These are phyloP conservation scores for Fopius arisanus DNA, from an alignment of 1,140 invertebrate species.

Conservation along the genomic window DNA sequence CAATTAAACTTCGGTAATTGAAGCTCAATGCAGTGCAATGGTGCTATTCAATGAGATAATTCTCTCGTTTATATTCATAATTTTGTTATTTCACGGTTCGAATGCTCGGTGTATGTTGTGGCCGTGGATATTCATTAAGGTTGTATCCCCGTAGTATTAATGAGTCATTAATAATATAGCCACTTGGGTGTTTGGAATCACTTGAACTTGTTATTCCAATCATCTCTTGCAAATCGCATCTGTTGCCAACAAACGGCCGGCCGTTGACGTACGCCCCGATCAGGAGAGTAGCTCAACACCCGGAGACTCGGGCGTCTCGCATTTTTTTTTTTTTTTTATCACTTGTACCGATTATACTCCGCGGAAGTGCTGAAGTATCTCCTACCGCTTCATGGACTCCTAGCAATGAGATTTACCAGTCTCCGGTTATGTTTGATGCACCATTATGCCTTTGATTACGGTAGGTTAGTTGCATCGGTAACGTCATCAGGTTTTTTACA, in stretches of 20 bases:
- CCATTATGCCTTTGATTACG: constrained; percentile 60
- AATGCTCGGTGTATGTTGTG: no score
- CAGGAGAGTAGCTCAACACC: constrained; percentile 43
- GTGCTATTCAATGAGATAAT: no score
- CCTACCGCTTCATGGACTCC: constrained; percentile 46
- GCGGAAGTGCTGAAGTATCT: constrained; percentile 34
- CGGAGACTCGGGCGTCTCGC: constrained; percentile 15
- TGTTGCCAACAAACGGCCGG: constrained; percentile 56
- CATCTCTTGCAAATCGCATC: constrained; percentile 27
- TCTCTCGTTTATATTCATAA: no score
- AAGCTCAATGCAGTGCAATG: no score
- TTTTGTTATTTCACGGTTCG: no score
- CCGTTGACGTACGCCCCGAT: constrained; percentile 51
- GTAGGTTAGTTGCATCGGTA: constrained; percentile 62
- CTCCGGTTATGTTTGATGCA: constrained; percentile 65
- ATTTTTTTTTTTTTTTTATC: neutral
- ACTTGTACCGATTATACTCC: neutral
- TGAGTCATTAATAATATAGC: neutral
- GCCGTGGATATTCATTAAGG: neutral
- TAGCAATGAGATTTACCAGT: constrained; percentile 60
- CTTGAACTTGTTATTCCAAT: constrained; percentile 15
- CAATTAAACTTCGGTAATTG: neutral
- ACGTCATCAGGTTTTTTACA: constrained; percentile 37
- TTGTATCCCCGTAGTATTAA: neutral
- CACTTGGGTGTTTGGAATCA: neutral